These are phyloP conservation scores for Psephotus haematonotus DNA, from an alignment of 2,113 vertebrate genomes.

Conservation along the genomic window DNA sequence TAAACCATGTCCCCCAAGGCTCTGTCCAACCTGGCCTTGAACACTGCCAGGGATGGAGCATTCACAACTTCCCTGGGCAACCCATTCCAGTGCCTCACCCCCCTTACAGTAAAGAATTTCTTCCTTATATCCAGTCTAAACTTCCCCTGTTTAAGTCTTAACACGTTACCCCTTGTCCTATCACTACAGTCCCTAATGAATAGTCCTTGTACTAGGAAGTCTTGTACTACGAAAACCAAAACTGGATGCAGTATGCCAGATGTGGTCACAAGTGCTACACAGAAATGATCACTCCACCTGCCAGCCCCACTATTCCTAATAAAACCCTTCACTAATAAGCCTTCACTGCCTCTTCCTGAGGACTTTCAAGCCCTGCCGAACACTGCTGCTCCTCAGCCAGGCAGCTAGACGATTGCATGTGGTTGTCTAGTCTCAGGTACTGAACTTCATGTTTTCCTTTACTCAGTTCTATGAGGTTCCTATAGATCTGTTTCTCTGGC, in stretches of 20 bases:
- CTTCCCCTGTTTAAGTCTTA: too few species aligned
- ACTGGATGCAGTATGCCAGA: neutral
- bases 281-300: neutral
- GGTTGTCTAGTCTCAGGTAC: neutral
- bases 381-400: neutral
- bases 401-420: neutral
- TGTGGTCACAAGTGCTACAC: neutral
- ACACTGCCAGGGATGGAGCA: too few species aligned
- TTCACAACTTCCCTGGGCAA: too few species aligned
- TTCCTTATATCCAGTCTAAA: too few species aligned
- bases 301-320: neutral
- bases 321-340: too few species aligned
- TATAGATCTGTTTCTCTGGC: neutral
- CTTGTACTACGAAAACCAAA: neutral
- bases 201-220: too few species aligned
- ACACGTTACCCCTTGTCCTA: too few species aligned
- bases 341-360: neutral
- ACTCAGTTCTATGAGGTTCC: neutral
- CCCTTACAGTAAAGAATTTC: too few species aligned
- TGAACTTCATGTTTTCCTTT: neutral
- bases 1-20: too few species aligned
- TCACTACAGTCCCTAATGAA: too few species aligned
- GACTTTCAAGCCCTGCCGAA: neutral
- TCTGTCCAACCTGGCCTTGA: too few species aligned
- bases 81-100: too few species aligned